A percentile compares a stretch with the other conserved stretches of the same genome.
phyloP scores from a whole-genome alignment of 2,797 vertebrate genomes.

The Lepus oiostolus region DNA sequence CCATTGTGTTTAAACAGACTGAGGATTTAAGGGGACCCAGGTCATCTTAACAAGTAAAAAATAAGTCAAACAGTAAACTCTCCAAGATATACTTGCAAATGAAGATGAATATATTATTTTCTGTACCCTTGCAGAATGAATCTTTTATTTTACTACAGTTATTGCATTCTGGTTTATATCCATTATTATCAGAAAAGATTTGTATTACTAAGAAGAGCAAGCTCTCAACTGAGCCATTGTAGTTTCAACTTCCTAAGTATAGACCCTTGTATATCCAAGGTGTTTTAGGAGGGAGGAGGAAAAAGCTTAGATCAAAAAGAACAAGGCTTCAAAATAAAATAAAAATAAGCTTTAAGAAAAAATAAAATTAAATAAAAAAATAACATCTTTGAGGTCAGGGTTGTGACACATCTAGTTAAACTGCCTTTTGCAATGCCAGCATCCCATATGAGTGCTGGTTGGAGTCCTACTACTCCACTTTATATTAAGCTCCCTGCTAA shows the following conservation, averaged over 20 bases:
- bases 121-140: not conserved
- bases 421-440: no score
- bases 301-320: not conserved
- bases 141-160: not conserved
- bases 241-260: not conserved
- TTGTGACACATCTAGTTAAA: no score
- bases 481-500: no score
- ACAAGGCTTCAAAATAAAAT: not conserved
- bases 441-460: no score
- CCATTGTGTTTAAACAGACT: not conserved
- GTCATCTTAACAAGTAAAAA: not conserved
- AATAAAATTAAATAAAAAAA: no score
- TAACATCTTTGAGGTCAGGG: no score
- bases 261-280: not conserved
- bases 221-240: not conserved
- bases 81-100: not conserved
- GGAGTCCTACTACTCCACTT: no score
- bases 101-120: not conserved
- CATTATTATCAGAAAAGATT: not conserved
- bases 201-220: conserved; percentile 13
- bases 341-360: not conserved
- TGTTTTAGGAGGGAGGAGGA: not conserved
- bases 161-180: not conserved
- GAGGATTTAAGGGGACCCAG: not conserved
- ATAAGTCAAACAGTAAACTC: not conserved